Conservation (phyloP, 23 tunicate genomes). For the Trididemnum clinides region DNA sequence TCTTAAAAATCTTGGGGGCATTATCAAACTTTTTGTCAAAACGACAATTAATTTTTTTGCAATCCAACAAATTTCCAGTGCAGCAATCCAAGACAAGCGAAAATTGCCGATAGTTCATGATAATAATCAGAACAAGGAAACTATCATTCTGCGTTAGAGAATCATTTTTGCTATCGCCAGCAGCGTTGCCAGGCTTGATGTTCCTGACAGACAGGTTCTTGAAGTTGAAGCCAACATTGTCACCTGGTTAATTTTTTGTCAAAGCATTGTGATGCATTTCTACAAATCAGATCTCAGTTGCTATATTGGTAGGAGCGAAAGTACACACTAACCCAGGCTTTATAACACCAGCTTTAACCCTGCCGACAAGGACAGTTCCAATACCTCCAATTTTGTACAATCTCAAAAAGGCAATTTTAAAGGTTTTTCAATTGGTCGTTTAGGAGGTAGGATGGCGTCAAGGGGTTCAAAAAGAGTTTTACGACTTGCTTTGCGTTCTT, state of each 20-base stretch:
- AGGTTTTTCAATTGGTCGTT: slow-evolving; percentile 84
- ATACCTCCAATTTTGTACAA: slow-evolving; percentile 97
- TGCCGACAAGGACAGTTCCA: no score
- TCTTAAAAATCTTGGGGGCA: slow-evolving; percentile 65
- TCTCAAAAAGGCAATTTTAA: slow-evolving; percentile 90
- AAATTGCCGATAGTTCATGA: slow-evolving; percentile 86
- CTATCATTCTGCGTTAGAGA: slow-evolving; percentile 52
- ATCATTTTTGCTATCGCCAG: slow-evolving; percentile 81
- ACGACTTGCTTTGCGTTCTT: slow-evolving; percentile 18
- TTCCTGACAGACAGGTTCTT: slow-evolving; percentile 94
- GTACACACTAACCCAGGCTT: no score
- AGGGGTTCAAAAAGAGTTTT: slow-evolving; percentile 61
- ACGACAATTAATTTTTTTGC: slow-evolving; percentile 82
- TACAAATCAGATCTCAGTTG: slow-evolving; percentile 92
- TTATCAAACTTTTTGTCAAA: slow-evolving; percentile 68
- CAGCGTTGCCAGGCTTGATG: slow-evolving; percentile 85
- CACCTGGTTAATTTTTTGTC: slow-evolving; percentile 77
- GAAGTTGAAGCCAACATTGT: slow-evolving; percentile 96
- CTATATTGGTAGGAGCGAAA: no score
- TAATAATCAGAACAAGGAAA: slow-evolving; percentile 55
- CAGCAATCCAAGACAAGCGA: slow-evolving; percentile 92
- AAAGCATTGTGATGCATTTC: slow-evolving; percentile 89
- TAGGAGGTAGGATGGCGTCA: slow-evolving; percentile 68
- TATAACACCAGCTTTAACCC: no score
- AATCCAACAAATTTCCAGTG: no score